phyloP scores from a whole-genome alignment of 2,888 invertebrate species.

The Troilus luridus region DNA sequence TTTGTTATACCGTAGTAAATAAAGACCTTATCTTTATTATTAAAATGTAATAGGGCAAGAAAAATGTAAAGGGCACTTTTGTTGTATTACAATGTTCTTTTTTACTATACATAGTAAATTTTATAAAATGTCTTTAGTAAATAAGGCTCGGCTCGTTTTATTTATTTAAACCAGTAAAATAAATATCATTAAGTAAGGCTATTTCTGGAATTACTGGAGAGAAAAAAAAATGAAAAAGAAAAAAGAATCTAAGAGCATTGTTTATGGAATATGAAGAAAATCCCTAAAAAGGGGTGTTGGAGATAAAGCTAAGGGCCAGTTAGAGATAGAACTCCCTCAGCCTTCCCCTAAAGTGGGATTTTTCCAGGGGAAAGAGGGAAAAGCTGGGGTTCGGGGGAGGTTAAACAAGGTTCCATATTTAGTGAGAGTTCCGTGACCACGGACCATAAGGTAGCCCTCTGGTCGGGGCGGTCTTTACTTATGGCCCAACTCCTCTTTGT shows the following conservation, averaged over 20 bases:
- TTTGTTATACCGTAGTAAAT: too few species aligned
- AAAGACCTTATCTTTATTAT: too few species aligned
- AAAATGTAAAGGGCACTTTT: too few species aligned
- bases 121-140: too few species aligned
- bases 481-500: not conserved
- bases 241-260: not conserved
- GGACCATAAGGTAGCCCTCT: not conserved
- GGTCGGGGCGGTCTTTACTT: not conserved
- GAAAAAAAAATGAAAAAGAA: not conserved
- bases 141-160: not conserved
- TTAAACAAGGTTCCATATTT: constrained; percentile 31
- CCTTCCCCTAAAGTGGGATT: not conserved
- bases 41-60: too few species aligned
- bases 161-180: not conserved
- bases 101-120: too few species aligned
- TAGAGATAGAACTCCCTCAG: not conserved
- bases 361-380: not conserved
- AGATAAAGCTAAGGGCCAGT: constrained; percentile 27
- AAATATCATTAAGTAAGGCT: not conserved
- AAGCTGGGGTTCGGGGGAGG: not conserved
- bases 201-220: not conserved
- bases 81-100: too few species aligned
- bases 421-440: not conserved
- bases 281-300: constrained; percentile 27
- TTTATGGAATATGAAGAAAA: constrained; percentile 31